phyloP scores from a whole-genome alignment of 1,140 invertebrate species.

The Macrobrachium rosenbergii region DNA sequence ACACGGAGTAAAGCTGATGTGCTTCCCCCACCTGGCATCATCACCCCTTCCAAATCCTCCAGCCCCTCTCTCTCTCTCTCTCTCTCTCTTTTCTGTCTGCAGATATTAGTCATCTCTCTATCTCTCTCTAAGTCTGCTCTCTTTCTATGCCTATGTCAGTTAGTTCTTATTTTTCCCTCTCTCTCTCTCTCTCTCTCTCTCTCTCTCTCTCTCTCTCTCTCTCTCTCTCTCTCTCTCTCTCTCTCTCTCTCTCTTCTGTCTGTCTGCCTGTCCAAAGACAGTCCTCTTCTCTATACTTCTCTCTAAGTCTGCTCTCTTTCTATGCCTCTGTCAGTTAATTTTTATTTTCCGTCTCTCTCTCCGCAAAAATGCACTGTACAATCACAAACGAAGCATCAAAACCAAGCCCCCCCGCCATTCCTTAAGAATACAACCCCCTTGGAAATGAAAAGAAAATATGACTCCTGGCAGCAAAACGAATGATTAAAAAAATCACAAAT shows the following conservation, averaged over 20 bases:
- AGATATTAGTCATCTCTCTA: no score
- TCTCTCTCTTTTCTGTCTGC: background rate
- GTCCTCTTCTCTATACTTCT: no score
- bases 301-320: background rate
- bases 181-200: background rate
- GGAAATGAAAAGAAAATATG: no score
- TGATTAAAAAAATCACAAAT: no score
- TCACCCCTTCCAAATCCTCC: background rate
- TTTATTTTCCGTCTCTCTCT: background rate
- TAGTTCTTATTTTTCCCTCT: background rate
- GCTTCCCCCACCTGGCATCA: background rate
- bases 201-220: background rate
- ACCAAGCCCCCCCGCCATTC: no score
- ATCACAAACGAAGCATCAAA: no score
- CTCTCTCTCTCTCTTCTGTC: constrained; percentile 7
- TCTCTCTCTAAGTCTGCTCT: no score
- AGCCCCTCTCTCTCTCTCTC: background rate
- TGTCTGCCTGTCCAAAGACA: no score
- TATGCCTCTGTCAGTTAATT: background rate
- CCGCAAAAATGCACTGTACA: background rate
- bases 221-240: background rate
- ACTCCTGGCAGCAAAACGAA: no score
- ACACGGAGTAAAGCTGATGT: background rate
- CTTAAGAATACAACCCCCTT: no score
- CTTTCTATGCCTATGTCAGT: no score